Evolutionary conservation across 2,797 vertebrate genomes (phyloP), one percentile per base, ranked within the genome.

Genomic region (Lycodopsis pacificus): DNA sequence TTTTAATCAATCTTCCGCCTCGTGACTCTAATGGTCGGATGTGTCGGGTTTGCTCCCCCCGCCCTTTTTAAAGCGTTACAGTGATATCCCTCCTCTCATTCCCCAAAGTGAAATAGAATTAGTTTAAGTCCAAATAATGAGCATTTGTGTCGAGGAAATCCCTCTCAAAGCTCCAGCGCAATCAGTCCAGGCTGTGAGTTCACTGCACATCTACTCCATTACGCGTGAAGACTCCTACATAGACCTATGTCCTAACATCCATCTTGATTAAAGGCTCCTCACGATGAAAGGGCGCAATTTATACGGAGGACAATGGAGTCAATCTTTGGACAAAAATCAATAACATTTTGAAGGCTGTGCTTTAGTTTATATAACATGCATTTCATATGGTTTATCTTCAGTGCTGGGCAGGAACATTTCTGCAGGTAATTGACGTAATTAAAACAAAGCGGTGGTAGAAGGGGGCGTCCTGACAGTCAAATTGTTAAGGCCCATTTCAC

Each of bases 151-250:
- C 5, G 53, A 77, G 79, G 71, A 83, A 77, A 71, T 74, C 66
- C 48, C 65, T 78, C 82, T 71, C 77, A 22, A 2, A 59, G 61
- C 73, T 65, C 57, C 80, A 30, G 46, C 2, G 59, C 71, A 73
- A 80, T 86, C 85, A 84, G 53, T 54, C 68, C 76, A n/a, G 64
- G 48, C 82, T 77, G 42, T 17, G 57, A 34, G 69, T 76, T 82
- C 74, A 58, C 81, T 49, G 30, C n/a, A 20, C 63, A 67, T 83
- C 57, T 70, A 53, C 82, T 88, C 82, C 64, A 79, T 89, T 80
- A 83, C 9, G 1, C 62, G 30, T 73, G 46, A 79, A 80, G 78
- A 84, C 54, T 70, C 38, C 40, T 6, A 34, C 19, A 30, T 51
- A n/a, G 53, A 73, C 73, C 25, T 25, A 25, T 25, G 25, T 70